phyloP scores from a whole-genome alignment of 2,888 invertebrate genomes.

The Thelaira solivaga region DNA sequence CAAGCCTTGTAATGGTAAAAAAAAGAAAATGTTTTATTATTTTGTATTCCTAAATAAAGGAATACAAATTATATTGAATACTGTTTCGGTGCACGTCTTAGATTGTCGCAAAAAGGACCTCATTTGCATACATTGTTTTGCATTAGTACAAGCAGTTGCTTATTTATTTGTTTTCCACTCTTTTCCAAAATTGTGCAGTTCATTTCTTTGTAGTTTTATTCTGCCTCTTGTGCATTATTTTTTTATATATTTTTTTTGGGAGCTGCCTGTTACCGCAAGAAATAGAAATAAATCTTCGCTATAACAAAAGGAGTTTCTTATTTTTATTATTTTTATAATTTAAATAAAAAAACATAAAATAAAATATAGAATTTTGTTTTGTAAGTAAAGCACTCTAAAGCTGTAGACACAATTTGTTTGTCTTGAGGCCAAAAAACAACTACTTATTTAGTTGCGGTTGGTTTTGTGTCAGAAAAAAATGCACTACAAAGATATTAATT shows the following conservation, averaged over 20 bases:
- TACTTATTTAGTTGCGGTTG: constrained; percentile 36
- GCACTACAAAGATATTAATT: constrained; percentile 11
- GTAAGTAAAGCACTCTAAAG: constrained; percentile 11
- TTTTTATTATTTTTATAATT: background rate
- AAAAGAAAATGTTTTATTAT: constrained; percentile 1
- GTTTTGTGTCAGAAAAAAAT: constrained; percentile 18
- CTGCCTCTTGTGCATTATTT: constrained; percentile 9
- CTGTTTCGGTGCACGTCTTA: background rate
- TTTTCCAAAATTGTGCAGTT: background rate
- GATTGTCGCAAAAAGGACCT: constrained; percentile 50
- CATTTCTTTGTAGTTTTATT: constrained; percentile 1
- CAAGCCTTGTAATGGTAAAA: too few species aligned
- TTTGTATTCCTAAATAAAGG: background rate
- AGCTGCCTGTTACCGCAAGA: constrained; percentile 51
- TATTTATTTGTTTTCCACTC: background rate
- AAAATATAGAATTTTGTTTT: constrained; percentile 9
- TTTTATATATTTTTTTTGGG: constrained; percentile 7
- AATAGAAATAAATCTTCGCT: constrained; percentile 56
- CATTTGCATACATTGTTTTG: constrained; percentile 55
- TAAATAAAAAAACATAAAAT: constrained; percentile 19
- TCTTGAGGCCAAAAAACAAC: constrained; percentile 27
- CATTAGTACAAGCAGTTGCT: background rate
- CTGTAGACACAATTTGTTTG: constrained; percentile 41
- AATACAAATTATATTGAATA: background rate
- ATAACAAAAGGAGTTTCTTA: constrained; percentile 39